phyloP scores from a whole-genome alignment of 1,140 invertebrate species.

The Listronotus bonariensis region DNA sequence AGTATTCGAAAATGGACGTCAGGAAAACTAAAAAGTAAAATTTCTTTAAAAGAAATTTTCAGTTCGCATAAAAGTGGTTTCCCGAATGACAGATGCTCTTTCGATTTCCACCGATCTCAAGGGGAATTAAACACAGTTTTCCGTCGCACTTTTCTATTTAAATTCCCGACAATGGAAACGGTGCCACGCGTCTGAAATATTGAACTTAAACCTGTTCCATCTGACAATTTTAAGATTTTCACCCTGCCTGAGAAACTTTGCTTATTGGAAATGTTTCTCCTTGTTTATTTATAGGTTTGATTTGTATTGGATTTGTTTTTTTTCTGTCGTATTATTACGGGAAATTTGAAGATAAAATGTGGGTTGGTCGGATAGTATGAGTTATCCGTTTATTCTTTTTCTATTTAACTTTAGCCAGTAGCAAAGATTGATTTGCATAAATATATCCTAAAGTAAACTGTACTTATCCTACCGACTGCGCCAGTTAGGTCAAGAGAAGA shows the following conservation, averaged over 20 bases:
- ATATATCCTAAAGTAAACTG: too few species aligned
- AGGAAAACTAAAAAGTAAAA: too few species aligned
- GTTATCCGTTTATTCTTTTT: too few species aligned
- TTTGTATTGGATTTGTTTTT: slow-evolving; percentile 18
- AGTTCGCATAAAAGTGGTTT: slow-evolving; percentile 14
- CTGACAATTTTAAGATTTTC: slow-evolving; percentile 36
- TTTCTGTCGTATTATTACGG: background rate
- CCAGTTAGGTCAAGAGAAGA: too few species aligned
- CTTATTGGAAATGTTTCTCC: slow-evolving; percentile 25
- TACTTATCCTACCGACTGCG: too few species aligned
- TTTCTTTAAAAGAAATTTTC: slow-evolving; percentile 16
- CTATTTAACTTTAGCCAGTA: too few species aligned
- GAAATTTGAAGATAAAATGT: background rate
- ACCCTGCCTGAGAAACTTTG: slow-evolving; percentile 4
- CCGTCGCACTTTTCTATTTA: slow-evolving; percentile 39
- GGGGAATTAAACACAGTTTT: slow-evolving; percentile 39
- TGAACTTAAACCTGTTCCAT: slow-evolving; percentile 31
- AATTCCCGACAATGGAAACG: slow-evolving; percentile 29
- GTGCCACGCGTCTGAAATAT: slow-evolving; percentile 36
- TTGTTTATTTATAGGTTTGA: slow-evolving; percentile 31
- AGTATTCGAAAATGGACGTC: too few species aligned
- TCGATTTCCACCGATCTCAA: slow-evolving; percentile 31
- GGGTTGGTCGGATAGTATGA: too few species aligned
- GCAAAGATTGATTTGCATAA: too few species aligned
- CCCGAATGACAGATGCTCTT: slow-evolving; percentile 36